Percentiles rank a stretch among this genome's conserved stretches.
phyloP scores from a whole-genome alignment of 2,113 vertebrate species.

The Trachemys scripta region DNA sequence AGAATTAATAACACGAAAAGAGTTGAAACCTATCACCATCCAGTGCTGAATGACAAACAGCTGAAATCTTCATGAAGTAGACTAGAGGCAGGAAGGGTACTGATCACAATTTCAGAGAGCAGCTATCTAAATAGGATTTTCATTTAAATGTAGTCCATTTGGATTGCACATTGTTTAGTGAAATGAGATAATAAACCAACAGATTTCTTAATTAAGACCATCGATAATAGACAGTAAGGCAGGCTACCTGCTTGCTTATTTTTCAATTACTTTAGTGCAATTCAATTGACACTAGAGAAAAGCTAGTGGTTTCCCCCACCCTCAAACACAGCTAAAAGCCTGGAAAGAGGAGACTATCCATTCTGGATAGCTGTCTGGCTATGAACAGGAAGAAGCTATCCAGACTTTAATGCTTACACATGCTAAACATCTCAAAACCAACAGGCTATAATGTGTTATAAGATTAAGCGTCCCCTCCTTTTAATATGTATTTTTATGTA shows the following conservation, averaged over 20 bases:
- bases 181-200: not conserved
- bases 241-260: not conserved
- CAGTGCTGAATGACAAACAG: not conserved
- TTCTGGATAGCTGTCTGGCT: not conserved
- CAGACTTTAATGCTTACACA: not conserved
- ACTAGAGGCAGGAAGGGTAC: not conserved
- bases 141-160: not conserved
- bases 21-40: not conserved
- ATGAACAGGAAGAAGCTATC: not conserved
- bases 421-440: not conserved
- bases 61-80: not conserved
- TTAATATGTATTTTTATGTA: not conserved
- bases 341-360: not conserved
- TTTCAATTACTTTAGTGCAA: not conserved
- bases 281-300: not conserved
- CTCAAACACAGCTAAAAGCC: not conserved
- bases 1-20: rapidly evolving
- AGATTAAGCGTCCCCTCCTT: not conserved
- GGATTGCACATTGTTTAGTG: not conserved
- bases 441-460: not conserved
- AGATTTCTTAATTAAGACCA: not conserved
- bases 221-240: not conserved
- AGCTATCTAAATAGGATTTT: not conserved
- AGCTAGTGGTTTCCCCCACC: not conserved
- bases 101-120: not conserved